Evolutionary conservation across 2,888 invertebrate genomes (phyloP), one percentile per base, ranked within the genome.

Genomic region (Antitype chi): DNA sequence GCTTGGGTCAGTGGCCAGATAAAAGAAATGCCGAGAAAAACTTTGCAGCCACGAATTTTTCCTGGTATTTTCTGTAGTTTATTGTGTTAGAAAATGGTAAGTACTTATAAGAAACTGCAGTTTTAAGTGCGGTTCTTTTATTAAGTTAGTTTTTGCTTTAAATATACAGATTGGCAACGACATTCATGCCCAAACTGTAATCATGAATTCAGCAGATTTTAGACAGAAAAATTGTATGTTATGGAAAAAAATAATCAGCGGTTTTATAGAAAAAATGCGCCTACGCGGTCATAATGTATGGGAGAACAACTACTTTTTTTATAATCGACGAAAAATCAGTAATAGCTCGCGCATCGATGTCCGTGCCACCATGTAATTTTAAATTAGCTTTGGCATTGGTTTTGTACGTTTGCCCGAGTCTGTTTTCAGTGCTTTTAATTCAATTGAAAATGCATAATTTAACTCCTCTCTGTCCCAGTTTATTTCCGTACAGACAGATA

Each of bases 1-100:
- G 73, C 66, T 64, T 68, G 63, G 70, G 53, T 80, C 70, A 73
- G 59, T 69, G 77, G 74, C 52, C 57, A 78, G 74, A 78, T 81
- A 78, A 74, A 71, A 68, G n/a, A 74, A 72, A 60, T 49, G 17
- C 64, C 0, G 17, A 49, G 59, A 28, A 73, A 64, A 57, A 75
- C 0, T 57, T 70, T 17, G 15, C 59, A 23, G 4, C 38, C 20
- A 6, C 11, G 23, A 49, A 1, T 43, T 38, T 62, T 57, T 53
- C 1, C 1, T 20, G 28, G 17, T 43, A 66, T 64, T 71, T 68
- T 66, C 9, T 32, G 3, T 59, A 43, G 4, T 53, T 57, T 69
- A 64, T 25, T 68, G 15, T 8, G 28, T 15, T 55, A 15, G 28
- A 20, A 75, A 76, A 47, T 69, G 5, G 15, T 67, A n/a, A n/a